Evolutionary conservation across 2,113 vertebrate genomes (phyloP).

Genomic region (Pyxicephalus adspersus): DNA sequence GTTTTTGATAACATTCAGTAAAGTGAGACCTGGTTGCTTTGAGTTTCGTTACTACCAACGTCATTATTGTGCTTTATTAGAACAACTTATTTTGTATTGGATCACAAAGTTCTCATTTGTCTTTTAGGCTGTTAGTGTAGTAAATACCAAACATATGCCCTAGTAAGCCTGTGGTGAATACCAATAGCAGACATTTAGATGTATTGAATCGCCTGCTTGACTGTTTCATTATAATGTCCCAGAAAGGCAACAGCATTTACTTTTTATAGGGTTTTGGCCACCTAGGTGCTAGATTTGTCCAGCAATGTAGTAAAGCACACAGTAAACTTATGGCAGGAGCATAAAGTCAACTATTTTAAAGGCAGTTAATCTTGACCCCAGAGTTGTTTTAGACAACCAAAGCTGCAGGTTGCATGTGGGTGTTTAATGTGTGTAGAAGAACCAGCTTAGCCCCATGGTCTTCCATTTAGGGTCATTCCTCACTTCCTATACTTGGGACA

Average conservation of each 20-base stretch:
- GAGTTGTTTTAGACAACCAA: neutral
- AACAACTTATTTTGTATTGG: too few species aligned
- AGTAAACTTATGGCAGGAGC: constrained; percentile 3
- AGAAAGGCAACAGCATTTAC: neutral
- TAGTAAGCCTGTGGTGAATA: too few species aligned
- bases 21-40: too few species aligned
- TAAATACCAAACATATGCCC: too few species aligned
- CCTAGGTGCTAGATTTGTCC: neutral
- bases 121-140: too few species aligned
- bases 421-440: constrained; percentile 6
- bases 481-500: constrained; percentile 24
- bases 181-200: neutral
- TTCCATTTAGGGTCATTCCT: constrained; percentile 38
- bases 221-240: neutral
- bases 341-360: neutral
- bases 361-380: constrained; percentile 4
- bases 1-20: too few species aligned
- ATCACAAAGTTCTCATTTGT: too few species aligned
- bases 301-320: neutral
- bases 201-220: neutral
- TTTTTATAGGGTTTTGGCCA: constrained; percentile 13
- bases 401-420: neutral
- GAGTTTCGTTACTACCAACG: too few species aligned
- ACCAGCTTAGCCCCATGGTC: neutral
- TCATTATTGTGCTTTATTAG: too few species aligned